Evolutionary conservation across 2,888 invertebrate genomes (phyloP), one percentile per base, ranked within the genome.

Genomic region (Drosophila kokeensis): DNA sequence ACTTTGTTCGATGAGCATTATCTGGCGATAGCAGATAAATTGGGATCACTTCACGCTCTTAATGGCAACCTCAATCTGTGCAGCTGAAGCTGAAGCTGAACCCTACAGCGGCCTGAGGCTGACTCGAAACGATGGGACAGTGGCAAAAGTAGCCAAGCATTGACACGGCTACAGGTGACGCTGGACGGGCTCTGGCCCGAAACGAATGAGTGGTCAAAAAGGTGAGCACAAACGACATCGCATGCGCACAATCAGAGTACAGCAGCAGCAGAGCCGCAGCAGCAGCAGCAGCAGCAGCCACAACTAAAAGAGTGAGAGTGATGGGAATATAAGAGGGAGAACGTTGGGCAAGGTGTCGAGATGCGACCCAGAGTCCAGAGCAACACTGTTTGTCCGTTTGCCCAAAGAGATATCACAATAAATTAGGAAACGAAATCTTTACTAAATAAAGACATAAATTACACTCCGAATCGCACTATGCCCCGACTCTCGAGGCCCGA

Each of bases 1-100:
- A 92, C 92, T 92, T 92, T 92, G 92, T 92, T 92, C 93, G 92
- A 90, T 93, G 92, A 92, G 92, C 92, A 92, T 92, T 93, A 93
- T 92, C 92, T 85, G 87, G 71, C 90, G 93, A 92, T 92, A 92
- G 91, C 91, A 91, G 92, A 92, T 92, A 92, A 92, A 92, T 92
- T 90, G 91, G 91, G 92, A 92, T 91, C 91, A 90, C 91, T 92
- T 92, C 92, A 92, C 92, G 92, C 93, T 92, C 91, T 92, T 93
- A 93, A 93, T 93, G 92, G 92, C 85, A 82, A 83, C 73, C 71
- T 65, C 61, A 58, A 60, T 38, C 58, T 52, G 54, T 54, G 54
- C 21, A 53, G 34, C 32, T 32, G 34, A 34, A 42, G 34, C 11
- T 5, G n/a, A 59, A 30, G 15, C 27, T 54, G 53, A 64, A 64